Percentiles rank a stretch among this genome's conserved stretches.
phyloP scores from a whole-genome alignment of 2,797 vertebrate species.

The Discoglossus pictus region DNA sequence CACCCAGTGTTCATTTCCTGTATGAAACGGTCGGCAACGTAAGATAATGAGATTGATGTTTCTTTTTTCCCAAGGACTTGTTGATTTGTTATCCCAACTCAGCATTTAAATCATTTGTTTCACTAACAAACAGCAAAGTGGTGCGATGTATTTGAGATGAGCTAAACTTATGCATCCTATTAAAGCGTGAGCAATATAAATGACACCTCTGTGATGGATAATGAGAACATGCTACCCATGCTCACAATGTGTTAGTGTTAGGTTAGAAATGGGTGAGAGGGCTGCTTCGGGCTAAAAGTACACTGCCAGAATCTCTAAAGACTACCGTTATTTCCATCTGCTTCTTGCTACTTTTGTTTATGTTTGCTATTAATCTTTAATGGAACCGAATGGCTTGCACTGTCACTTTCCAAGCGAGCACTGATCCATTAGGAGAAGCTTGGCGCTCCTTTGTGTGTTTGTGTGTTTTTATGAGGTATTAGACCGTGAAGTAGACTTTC shows the following conservation, averaged over 20 bases:
- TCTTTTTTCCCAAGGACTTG: not conserved
- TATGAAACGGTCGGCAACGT: too few relatives aligned
- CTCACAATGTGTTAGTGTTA: slow-evolving; percentile 8
- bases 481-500: slow-evolving; percentile 12
- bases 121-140: not conserved
- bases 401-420: slow-evolving; percentile 26
- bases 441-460: slow-evolving; percentile 11
- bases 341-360: slow-evolving; percentile 47
- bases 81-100: slow-evolving; percentile 3
- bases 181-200: slow-evolving; percentile 24
- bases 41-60: too few relatives aligned
- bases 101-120: slow-evolving; percentile 14
- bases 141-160: slow-evolving; percentile 24
- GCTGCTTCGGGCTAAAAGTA: slow-evolving; percentile 33
- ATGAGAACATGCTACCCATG: slow-evolving; percentile 2
- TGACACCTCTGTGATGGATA: slow-evolving; percentile 31
- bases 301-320: slow-evolving; percentile 46
- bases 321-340: slow-evolving; percentile 45
- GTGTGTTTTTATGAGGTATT: slow-evolving; percentile 11
- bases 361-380: slow-evolving; percentile 52
- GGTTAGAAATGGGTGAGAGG: slow-evolving; percentile 31
- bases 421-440: slow-evolving; percentile 24
- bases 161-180: slow-evolving; percentile 16
- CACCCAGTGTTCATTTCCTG: too few relatives aligned
- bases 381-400: slow-evolving; percentile 30